phyloP scores from a whole-genome alignment of 2,113 vertebrate genomes.

The Gallinago undulata region DNA sequence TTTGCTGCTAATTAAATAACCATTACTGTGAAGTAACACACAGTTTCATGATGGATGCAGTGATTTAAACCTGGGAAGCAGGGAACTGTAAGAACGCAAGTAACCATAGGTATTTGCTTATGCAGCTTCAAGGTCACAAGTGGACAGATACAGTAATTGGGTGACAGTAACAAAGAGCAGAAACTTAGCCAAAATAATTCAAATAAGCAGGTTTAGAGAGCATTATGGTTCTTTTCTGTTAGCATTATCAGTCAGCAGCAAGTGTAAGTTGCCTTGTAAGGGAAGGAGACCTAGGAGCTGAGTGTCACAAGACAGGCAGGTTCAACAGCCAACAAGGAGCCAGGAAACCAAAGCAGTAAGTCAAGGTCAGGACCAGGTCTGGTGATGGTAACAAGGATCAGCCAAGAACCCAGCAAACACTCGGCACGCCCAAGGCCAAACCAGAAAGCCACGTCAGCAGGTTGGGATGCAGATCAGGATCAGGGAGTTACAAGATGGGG shows the following conservation, averaged over 20 bases:
- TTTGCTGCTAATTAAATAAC: conserved; percentile 48
- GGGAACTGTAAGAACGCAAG: not conserved
- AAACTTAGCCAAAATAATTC: not conserved
- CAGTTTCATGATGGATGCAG: conserved; percentile 12
- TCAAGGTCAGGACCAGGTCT: not conserved
- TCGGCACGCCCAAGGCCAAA: not conserved
- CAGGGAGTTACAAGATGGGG: rapidly evolving
- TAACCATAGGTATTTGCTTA: not conserved
- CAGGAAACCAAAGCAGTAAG: not conserved
- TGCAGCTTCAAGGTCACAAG: not conserved
- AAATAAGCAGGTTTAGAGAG: not conserved
- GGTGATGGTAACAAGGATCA: not conserved
- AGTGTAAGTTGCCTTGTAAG: not conserved
- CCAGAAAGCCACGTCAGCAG: not conserved
- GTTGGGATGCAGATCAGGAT: not conserved
- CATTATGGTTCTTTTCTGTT: not conserved
- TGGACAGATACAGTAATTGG: not conserved
- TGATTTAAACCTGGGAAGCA: not conserved
- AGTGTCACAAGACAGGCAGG: rapidly evolving
- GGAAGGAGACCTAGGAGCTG: not conserved
- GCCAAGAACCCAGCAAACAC: not conserved
- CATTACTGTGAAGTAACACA: not conserved
- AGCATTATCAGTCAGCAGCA: not conserved
- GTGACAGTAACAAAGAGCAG: not conserved
- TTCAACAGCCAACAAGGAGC: not conserved